Conservation (phyloP, 2,113 vertebrate species). For the Odocoileus hemionus region DNA sequence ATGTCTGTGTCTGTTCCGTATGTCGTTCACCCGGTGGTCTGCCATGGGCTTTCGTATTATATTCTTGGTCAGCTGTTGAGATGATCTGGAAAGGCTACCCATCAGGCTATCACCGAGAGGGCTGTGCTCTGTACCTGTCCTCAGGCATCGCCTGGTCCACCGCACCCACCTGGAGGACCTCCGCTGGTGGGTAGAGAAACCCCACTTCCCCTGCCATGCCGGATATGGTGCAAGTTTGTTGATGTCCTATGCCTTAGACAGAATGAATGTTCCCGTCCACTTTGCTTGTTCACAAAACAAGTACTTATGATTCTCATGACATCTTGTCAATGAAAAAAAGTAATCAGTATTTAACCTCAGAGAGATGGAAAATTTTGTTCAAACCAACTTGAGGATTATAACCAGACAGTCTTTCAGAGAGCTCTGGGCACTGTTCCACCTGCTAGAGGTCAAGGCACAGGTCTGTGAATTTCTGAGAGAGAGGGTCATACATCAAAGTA, state of each 20-base stretch:
- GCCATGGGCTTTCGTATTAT: slow-evolving; percentile 89
- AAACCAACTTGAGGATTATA: neutral
- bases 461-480: neutral
- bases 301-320: neutral
- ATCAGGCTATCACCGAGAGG: slow-evolving; percentile 81
- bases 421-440: neutral
- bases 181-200: slow-evolving; percentile 78
- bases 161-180: slow-evolving; percentile 86
- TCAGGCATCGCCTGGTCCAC: slow-evolving; percentile 90
- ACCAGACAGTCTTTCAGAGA: neutral
- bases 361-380: neutral
- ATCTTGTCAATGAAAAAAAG: neutral
- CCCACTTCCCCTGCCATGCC: neutral
- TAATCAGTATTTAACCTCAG: neutral
- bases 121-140: slow-evolving; percentile 86
- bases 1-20: slow-evolving; percentile 81
- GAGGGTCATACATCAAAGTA: neutral
- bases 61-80: slow-evolving; percentile 90
- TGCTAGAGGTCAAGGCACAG: neutral
- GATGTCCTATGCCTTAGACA: neutral
- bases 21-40: slow-evolving; percentile 83
- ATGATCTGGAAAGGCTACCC: slow-evolving; percentile 88
- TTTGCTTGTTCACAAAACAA: neutral
- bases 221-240: neutral
- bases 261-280: neutral